These are phyloP conservation scores for Cherax quadricarinatus DNA, from an alignment of 1,140 invertebrate genomes.

Conservation along the genomic window DNA sequence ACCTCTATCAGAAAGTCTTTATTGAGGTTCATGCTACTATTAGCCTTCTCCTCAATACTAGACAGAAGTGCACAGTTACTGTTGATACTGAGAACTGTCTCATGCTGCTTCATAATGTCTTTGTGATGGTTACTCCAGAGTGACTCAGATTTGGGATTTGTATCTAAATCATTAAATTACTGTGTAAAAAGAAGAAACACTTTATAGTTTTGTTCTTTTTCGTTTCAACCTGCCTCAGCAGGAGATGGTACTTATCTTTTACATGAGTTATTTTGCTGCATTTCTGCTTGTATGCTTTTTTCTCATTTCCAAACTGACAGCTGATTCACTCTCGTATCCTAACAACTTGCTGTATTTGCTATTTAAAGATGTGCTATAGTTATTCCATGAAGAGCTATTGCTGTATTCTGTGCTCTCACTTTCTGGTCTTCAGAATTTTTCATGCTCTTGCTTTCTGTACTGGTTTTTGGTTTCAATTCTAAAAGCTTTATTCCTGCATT, in stretches of 20 bases:
- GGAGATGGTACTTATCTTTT: neutral
- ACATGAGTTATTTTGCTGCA: neutral
- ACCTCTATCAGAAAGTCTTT: slow-evolving; percentile 40
- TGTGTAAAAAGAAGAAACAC: too few species aligned
- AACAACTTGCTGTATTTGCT: too few species aligned
- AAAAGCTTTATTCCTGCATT: neutral
- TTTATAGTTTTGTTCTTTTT: too few species aligned
- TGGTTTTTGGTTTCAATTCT: neutral
- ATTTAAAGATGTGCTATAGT: neutral
- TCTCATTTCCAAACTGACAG: neutral
- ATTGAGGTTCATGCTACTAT: neutral
- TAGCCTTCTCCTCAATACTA: neutral
- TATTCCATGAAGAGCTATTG: neutral
- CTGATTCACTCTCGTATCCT: neutral
- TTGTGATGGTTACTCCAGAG: neutral
- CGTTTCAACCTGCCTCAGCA: too few species aligned
- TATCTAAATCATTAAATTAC: neutral
- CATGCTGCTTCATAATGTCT: neutral
- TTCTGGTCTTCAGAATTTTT: neutral
- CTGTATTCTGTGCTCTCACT: neutral
- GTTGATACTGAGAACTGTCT: neutral
- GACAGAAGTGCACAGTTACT: neutral
- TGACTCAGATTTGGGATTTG: neutral
- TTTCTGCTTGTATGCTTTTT: neutral
- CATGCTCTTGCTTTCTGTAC: neutral